These are phyloP conservation scores for Corella eumyota DNA, from an alignment of 23 tunicate genomes.

Conservation along the genomic window DNA sequence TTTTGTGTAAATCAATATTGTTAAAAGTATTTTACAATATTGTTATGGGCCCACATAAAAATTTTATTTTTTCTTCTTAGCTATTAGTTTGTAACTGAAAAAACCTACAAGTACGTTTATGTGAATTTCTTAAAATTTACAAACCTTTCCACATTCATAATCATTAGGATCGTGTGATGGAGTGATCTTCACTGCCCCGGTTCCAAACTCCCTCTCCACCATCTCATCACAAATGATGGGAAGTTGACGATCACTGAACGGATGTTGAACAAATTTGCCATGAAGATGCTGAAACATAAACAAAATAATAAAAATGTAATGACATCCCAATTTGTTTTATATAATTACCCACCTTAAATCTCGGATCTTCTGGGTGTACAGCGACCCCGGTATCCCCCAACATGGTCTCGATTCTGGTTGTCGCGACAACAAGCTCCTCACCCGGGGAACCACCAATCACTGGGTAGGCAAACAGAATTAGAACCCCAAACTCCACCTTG, in stretches of 20 bases:
- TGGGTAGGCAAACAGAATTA: slow-evolving; percentile 75
- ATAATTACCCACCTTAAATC: slow-evolving; percentile 34
- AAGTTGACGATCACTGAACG: slow-evolving; percentile 65
- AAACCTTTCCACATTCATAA: slow-evolving; percentile 90
- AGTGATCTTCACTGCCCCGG: slow-evolving; percentile 97
- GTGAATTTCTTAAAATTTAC: too few species aligned
- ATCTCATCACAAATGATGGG: slow-evolving; percentile 86
- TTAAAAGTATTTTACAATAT: too few species aligned
- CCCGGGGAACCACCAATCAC: slow-evolving; percentile 43
- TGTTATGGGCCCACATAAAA: too few species aligned
- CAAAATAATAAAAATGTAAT: too few species aligned
- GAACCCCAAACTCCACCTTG: slow-evolving; percentile 90
- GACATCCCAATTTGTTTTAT: too few species aligned
- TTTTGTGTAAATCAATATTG: too few species aligned
- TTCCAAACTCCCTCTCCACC: slow-evolving; percentile 89
- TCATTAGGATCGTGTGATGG: slow-evolving; percentile 99
- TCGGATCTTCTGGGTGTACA: slow-evolving; percentile 85
- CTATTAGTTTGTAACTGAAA: too few species aligned
- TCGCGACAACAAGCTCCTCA: slow-evolving; percentile 76
- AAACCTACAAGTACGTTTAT: too few species aligned
- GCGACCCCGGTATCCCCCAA: slow-evolving; percentile 96
- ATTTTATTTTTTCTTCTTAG: too few species aligned
- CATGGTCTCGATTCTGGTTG: slow-evolving; percentile 98
- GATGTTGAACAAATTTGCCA: slow-evolving; percentile 85
- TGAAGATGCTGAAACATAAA: slow-evolving; percentile 42